phyloP scores from a whole-genome alignment of 2,797 vertebrate species.

The Urophycis tenuis region DNA sequence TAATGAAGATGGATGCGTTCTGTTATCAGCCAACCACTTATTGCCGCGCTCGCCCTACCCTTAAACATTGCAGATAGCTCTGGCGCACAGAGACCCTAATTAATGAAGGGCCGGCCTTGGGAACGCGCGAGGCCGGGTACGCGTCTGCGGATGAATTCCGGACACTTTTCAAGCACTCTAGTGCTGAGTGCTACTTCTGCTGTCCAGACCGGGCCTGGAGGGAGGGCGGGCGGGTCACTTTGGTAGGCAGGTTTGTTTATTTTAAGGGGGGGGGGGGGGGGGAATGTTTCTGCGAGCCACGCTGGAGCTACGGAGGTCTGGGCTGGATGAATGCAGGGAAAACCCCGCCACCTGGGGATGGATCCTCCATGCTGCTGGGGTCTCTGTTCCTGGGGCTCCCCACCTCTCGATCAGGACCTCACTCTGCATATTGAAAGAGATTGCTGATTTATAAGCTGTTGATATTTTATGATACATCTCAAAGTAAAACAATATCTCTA shows the following conservation, averaged over 20 bases:
- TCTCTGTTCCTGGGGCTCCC: neutral
- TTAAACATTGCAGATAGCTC: constrained; percentile 95
- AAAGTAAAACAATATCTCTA: neutral
- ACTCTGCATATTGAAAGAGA: neutral
- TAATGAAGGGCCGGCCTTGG: constrained; percentile 87
- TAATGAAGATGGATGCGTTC: constrained; percentile 98
- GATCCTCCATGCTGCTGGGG: neutral
- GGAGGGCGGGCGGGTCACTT: neutral
- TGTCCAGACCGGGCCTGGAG: neutral
- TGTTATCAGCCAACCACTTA: constrained; percentile 96
- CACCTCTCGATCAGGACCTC: neutral
- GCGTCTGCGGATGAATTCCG: constrained; percentile 87
- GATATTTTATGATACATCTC: neutral
- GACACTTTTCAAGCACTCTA: constrained; percentile 79
- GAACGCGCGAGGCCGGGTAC: constrained; percentile 74
- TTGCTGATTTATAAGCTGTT: neutral
- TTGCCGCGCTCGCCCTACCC: constrained; percentile 86
- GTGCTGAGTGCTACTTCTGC: constrained; percentile 59
- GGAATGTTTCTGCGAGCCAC: too few relatives aligned
- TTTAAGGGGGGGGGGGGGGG: neutral
- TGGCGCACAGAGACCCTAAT: constrained; percentile 92
- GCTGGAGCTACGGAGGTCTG: too few relatives aligned
- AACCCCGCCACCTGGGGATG: too few relatives aligned
- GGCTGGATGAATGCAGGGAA: too few relatives aligned
- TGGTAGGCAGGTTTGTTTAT: neutral